These are phyloP conservation scores for Uloborus plumipes DNA, from an alignment of 2,888 invertebrate genomes.

Conservation along the genomic window DNA sequence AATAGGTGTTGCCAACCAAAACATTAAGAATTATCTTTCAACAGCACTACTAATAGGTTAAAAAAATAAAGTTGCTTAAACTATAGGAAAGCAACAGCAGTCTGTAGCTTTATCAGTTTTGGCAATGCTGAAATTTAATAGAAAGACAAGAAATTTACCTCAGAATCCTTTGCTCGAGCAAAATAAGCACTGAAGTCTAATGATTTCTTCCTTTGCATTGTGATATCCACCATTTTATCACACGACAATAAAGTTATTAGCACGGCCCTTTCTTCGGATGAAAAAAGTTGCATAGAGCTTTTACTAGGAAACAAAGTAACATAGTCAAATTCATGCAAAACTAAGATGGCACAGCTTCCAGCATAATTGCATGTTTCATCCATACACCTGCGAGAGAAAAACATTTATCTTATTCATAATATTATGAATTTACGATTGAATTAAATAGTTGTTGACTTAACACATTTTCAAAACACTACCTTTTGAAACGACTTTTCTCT, in stretches of 20 bases:
- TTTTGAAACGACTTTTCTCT: too few relatives aligned
- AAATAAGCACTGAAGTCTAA: constrained; percentile 31
- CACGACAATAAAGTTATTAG: constrained; percentile 23
- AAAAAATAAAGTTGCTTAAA: too few relatives aligned
- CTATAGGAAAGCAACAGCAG: neutral
- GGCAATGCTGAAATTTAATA: neutral
- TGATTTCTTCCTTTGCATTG: neutral
- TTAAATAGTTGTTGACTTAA: neutral
- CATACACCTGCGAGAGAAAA: neutral
- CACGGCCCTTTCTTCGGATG: constrained; percentile 15
- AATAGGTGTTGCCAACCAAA: too few relatives aligned
- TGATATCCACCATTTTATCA: neutral
- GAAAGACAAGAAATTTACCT: constrained; percentile 25
- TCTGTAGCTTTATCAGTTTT: neutral
- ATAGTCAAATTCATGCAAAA: constrained; percentile 52
- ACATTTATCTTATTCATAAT: neutral
- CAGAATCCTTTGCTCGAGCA: constrained; percentile 7
- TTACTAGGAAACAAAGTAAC: constrained; percentile 20
- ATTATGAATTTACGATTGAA: neutral
- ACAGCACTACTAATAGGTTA: too few relatives aligned
- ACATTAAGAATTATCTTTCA: too few relatives aligned
- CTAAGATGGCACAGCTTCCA: constrained; percentile 20
- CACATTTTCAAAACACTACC: neutral
- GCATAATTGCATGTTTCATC: neutral
- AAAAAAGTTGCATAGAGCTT: constrained; percentile 7